A percentile compares a stretch with the other conserved stretches of the same genome.
phyloP scores from a whole-genome alignment of 2,113 vertebrate genomes.

The Brevimyrus niger region DNA sequence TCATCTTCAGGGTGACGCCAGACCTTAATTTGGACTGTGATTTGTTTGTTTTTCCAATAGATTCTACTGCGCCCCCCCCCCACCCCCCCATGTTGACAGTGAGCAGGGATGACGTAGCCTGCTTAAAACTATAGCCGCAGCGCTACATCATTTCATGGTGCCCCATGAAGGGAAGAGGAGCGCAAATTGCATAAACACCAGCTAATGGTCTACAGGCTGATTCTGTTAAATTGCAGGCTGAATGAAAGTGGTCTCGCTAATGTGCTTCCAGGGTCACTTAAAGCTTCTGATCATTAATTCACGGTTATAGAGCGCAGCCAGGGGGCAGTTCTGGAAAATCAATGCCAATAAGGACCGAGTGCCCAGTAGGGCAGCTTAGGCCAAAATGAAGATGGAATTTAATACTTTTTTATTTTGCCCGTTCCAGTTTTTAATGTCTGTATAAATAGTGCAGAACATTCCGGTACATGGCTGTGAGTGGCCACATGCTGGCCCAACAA shows the following conservation, averaged over 20 bases:
- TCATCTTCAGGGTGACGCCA: background rate
- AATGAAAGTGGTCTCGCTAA: background rate
- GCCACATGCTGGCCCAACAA: background rate
- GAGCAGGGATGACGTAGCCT: background rate
- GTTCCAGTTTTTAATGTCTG: background rate
- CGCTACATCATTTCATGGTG: background rate
- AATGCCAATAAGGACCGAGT: background rate
- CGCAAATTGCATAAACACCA: background rate
- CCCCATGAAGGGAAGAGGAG: background rate
- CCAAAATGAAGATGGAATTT: background rate
- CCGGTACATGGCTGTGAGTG: background rate
- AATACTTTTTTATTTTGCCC: background rate
- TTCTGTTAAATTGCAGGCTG: background rate
- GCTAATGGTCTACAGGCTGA: background rate
- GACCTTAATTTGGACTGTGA: background rate
- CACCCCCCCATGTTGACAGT: background rate
- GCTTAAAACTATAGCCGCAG: background rate
- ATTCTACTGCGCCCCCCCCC: background rate
- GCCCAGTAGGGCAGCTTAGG: background rate
- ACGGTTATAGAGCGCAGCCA: background rate
- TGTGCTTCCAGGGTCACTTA: background rate
- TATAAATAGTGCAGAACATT: background rate
- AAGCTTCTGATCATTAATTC: background rate
- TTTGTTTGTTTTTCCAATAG: slow-evolving; percentile 1
- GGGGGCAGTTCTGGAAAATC: background rate